phyloP scores from a whole-genome alignment of 2,888 invertebrate genomes.

The Empis livida region DNA sequence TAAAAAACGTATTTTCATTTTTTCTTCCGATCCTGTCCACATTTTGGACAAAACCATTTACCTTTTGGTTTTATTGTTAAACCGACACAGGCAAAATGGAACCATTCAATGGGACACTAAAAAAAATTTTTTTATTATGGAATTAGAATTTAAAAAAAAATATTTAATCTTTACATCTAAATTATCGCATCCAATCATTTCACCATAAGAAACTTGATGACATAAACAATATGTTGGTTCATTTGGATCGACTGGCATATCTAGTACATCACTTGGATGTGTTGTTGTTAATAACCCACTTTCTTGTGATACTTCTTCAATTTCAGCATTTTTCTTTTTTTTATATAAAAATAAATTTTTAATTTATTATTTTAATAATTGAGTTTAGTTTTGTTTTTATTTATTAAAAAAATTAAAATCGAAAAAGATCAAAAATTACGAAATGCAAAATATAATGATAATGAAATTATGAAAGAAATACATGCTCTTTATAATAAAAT shows the following conservation, averaged over 20 bases:
- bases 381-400: no score
- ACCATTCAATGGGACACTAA: constrained; percentile 78
- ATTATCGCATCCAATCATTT: constrained; percentile 94
- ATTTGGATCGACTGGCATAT: constrained; percentile 92
- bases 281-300: constrained; percentile 39
- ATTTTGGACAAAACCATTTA: constrained; percentile 91
- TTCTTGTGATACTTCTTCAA: constrained; percentile 42
- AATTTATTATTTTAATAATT: no score
- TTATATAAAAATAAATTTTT: not conserved
- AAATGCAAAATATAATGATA: no score
- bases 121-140: constrained; percentile 6
- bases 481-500: no score
- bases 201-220: constrained; percentile 89
- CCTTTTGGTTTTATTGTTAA: constrained; percentile 80
- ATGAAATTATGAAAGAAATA: no score
- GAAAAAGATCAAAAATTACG: no score
- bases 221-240: constrained; percentile 98
- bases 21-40: constrained; percentile 67
- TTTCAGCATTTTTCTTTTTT: constrained; percentile 28
- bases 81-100: constrained; percentile 83
- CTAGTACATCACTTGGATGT: constrained; percentile 79
- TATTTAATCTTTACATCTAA: constrained; percentile 40
- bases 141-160: not conserved
- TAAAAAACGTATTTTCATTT: constrained; percentile 40
- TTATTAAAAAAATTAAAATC: no score